Evolutionary conservation across 2,797 vertebrate genomes (phyloP).

Genomic region (Rhinoraja longicauda): DNA sequence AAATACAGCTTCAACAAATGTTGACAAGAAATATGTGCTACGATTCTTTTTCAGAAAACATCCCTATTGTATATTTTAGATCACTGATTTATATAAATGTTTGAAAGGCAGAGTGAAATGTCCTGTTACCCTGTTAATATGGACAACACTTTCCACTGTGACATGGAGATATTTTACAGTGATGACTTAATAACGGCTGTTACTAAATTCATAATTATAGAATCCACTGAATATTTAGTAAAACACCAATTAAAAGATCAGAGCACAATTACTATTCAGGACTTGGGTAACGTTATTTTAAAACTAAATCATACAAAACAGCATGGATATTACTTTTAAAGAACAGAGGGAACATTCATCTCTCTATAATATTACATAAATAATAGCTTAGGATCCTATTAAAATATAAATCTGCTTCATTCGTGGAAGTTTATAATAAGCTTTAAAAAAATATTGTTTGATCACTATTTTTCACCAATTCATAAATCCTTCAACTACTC

Average conservation of each 20-base stretch:
- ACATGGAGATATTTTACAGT: background rate
- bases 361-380: too few species aligned
- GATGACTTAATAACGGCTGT: background rate
- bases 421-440: background rate
- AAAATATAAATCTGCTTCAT: background rate
- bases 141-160: background rate
- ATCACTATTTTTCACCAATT: background rate
- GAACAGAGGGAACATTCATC: background rate
- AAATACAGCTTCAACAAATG: constrained; percentile 41
- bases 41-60: background rate
- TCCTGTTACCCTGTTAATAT: background rate
- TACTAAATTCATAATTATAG: constrained; percentile 16
- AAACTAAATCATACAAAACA: background rate
- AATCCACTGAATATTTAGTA: background rate
- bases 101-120: background rate
- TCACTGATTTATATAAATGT: background rate
- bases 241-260: background rate
- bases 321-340: background rate
- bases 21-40: background rate
- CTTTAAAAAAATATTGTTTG: background rate
- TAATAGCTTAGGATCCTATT: background rate
- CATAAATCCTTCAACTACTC: background rate
- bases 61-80: background rate
- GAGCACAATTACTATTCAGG: background rate
- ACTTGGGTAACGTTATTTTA: background rate